phyloP scores from a whole-genome alignment of 1,140 invertebrate genomes.

The Rhizoglyphus robini region DNA sequence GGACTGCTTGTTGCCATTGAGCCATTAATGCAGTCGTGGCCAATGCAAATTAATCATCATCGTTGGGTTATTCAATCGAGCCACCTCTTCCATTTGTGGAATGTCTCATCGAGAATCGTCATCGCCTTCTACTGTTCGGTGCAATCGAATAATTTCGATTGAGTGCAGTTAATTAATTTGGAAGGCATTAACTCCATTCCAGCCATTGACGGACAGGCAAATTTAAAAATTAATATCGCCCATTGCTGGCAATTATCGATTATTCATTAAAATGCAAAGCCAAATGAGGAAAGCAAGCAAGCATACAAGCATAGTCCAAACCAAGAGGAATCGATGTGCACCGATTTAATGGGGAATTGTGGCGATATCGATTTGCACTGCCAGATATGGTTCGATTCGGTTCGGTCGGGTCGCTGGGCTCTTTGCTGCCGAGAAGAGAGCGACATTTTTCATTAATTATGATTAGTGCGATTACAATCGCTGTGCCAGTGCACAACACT shows the following conservation, averaged over 20 bases:
- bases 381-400: neutral
- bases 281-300: neutral
- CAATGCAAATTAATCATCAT: neutral
- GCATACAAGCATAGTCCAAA: neutral
- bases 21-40: neutral
- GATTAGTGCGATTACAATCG: slow-evolving; percentile 6
- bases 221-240: slow-evolving; percentile 6
- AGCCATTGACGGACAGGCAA: neutral
- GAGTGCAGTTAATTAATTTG: neutral
- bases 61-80: neutral
- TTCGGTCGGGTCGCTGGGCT: neutral
- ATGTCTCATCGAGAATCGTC: neutral
- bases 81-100: too few relatives aligned
- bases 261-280: slow-evolving; percentile 8
- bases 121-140: neutral
- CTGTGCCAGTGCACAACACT: neutral
- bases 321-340: neutral
- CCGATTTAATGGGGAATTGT: neutral
- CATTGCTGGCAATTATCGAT: slow-evolving; percentile 1
- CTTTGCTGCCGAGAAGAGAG: neutral
- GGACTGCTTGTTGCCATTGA: too few relatives aligned
- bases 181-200: neutral
- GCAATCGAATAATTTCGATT: neutral
- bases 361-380: neutral
- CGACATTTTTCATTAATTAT: slow-evolving; percentile 11